Conservation (phyloP, 2,113 vertebrate species). For the Thalassarche chlororhynchos region DNA sequence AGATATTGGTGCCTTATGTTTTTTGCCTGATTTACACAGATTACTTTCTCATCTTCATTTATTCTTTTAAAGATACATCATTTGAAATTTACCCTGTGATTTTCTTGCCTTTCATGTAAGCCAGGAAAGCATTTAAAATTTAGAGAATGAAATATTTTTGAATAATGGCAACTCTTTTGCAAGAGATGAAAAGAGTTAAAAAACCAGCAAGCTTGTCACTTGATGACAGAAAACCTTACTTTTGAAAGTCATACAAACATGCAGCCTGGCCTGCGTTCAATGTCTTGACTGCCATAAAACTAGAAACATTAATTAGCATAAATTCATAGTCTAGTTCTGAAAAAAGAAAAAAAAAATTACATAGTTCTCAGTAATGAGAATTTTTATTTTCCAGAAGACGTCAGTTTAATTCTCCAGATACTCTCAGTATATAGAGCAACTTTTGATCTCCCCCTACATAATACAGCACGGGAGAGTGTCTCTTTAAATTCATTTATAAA, state of each 20-base stretch:
- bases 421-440: not conserved
- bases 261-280: not conserved
- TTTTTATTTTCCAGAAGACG: not conserved
- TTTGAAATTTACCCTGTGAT: not conserved
- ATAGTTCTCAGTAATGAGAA: not conserved
- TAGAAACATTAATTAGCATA: not conserved
- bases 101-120: not conserved
- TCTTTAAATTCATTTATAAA: constrained; percentile 67
- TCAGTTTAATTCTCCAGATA: not conserved
- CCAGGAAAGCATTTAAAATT: not conserved
- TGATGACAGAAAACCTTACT: not conserved
- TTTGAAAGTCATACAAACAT: not conserved
- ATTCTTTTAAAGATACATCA: not conserved
- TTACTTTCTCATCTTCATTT: not conserved
- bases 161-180: not conserved
- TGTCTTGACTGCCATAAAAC: not conserved
- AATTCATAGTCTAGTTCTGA: not conserved
- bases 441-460: not conserved
- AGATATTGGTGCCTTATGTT: not conserved
- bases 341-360: not conserved
- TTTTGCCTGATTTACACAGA: not conserved
- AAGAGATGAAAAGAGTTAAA: not conserved
- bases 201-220: not conserved
- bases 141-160: not conserved
- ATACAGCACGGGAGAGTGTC: constrained; percentile 2